These are phyloP conservation scores for Alaudala cheleensis DNA, from an alignment of 2,113 vertebrate species.

Conservation along the genomic window DNA sequence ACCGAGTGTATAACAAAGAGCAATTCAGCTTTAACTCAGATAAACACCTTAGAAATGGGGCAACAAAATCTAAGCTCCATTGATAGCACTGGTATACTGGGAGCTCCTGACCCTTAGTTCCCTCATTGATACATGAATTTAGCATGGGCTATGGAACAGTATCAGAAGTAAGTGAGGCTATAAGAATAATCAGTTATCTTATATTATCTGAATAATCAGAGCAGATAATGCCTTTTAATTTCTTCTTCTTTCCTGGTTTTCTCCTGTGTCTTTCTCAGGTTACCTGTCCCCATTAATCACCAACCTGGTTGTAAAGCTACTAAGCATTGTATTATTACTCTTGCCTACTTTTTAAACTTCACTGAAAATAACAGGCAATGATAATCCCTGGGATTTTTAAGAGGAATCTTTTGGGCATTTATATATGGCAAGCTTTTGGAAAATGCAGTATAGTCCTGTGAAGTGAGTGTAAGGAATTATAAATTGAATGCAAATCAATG, in stretches of 20 bases:
- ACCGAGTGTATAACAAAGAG: background rate
- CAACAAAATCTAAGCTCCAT: background rate
- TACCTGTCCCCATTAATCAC: background rate
- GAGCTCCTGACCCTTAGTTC: background rate
- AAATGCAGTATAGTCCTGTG: background rate
- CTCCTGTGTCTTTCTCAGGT: background rate
- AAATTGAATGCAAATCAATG: background rate
- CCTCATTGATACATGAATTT: background rate
- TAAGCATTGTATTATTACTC: background rate
- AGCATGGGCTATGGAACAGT: background rate
- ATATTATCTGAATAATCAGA: background rate
- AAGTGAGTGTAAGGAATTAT: background rate
- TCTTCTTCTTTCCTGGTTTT: background rate
- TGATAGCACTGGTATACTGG: background rate
- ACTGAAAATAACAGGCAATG: background rate
- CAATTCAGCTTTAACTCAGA: background rate
- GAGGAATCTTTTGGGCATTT: background rate
- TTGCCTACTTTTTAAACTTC: background rate
- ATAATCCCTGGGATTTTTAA: background rate
- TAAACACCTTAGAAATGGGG: background rate
- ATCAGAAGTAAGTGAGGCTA: background rate
- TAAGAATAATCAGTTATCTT: background rate
- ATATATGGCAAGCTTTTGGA: background rate
- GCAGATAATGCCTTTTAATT: background rate
- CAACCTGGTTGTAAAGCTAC: background rate